A percentile compares a stretch with the other conserved stretches of the same genome.
phyloP scores from a whole-genome alignment of 2,797 vertebrate genomes.

The Chloroceryle amazona region DNA sequence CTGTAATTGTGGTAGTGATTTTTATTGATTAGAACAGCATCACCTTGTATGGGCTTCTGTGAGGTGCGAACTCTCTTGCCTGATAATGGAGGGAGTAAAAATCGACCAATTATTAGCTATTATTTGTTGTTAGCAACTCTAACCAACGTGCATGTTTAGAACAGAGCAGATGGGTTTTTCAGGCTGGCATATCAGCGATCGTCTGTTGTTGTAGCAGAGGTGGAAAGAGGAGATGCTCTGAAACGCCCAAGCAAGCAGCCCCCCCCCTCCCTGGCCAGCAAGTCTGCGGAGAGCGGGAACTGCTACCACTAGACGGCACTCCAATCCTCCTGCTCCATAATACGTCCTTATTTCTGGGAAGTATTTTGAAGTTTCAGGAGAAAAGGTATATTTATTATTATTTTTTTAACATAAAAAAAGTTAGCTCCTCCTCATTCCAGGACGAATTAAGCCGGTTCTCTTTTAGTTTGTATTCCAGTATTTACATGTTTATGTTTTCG shows the following conservation, averaged over 20 bases:
- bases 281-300: rapidly evolving
- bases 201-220: background rate
- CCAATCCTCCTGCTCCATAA: rapidly evolving
- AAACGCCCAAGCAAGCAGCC: too few relatives aligned
- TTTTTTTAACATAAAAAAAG: background rate
- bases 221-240: background rate
- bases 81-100: background rate
- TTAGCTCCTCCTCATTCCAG: background rate
- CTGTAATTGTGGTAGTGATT: background rate
- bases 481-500: background rate
- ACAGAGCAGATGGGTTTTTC: background rate
- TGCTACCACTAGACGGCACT: background rate
- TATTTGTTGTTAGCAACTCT: background rate
- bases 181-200: background rate
- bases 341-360: background rate
- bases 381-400: background rate
- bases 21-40: background rate
- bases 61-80: background rate
- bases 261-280: background rate
- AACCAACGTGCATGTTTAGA: rapidly evolving
- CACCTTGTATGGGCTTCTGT: background rate
- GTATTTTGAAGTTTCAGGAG: background rate
- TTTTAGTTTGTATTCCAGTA: background rate
- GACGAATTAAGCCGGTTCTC: background rate
- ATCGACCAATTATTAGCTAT: background rate